phyloP scores from a whole-genome alignment of 23 tunicate species.

The Ciona savignyi region DNA sequence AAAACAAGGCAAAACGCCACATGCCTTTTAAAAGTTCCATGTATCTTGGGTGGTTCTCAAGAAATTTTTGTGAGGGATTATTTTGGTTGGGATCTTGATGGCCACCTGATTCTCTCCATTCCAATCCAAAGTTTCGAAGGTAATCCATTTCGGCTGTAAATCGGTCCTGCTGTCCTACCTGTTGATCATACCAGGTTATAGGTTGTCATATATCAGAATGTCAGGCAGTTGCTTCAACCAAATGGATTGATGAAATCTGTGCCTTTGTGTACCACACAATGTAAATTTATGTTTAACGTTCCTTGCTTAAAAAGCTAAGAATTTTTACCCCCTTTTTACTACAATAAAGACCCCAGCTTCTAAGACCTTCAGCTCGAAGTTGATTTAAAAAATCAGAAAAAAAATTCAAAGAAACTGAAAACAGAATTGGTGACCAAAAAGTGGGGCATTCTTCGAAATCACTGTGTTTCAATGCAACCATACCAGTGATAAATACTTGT shows the following conservation, averaged over 20 bases:
- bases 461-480: too few relatives aligned
- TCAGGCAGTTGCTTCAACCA: too few relatives aligned
- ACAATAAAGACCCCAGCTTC: neutral
- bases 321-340: neutral
- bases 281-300: too few relatives aligned
- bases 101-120: constrained; percentile 81
- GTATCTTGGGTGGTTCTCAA: constrained; percentile 57
- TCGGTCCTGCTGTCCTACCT: constrained; percentile 33
- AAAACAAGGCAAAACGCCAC: too few relatives aligned
- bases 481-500: too few relatives aligned
- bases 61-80: constrained; percentile 54
- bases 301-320: too few relatives aligned
- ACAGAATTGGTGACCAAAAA: too few relatives aligned
- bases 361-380: neutral
- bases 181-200: too few relatives aligned
- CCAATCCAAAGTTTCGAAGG: constrained; percentile 39
- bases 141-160: constrained; percentile 71
- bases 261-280: too few relatives aligned
- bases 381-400: neutral
- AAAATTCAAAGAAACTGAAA: neutral
- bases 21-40: constrained; percentile 47
- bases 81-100: constrained; percentile 71
- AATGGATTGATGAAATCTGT: too few relatives aligned
- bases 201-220: too few relatives aligned
- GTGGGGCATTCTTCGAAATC: too few relatives aligned